Base-by-base conservation (phyloP, 2,888 invertebrate species). In the Meiosimyza decipiens region DNA sequence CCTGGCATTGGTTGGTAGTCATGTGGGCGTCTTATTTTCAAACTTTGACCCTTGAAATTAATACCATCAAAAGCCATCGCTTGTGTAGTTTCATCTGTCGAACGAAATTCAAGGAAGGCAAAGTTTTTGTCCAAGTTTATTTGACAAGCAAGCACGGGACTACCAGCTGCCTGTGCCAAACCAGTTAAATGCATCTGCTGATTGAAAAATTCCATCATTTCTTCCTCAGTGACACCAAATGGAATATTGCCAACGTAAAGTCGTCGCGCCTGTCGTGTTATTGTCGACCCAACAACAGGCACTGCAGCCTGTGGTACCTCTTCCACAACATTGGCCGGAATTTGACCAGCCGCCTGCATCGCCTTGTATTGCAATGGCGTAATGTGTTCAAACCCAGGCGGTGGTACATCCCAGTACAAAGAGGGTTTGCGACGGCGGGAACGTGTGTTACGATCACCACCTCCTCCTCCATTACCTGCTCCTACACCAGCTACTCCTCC, bases 51-150 rank as follows among this genome's bases (percentile, higher is more conserved):
- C 88, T 99, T 98, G 87, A 98, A 99, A 88, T 97, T 98, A 79
- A 99, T 98, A 51, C 99, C 99, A 88, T 99, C 99, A 88, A 99
- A 99, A 33, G 98, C 98, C 97, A 99, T 98, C 3, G 98, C 98
- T 85, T 98, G 98, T 59, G 99, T 98, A 6, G 98, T 98, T 88
- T 99, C 99, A 89, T 99, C 99, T 84, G 99, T 98, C 16, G 99
- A 99, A 82, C 85, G 89, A 88, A 97, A 97, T 90, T 98, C 98
- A 80, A 99, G 91, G 89, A 99, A 99, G 83, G 99, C 99, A 90
- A 99, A 99, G 89, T 99, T 99, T 88, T 99, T 99, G 88, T 99
- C 99, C 88, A 99, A 91, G 89, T 99, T 99, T 74, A 99, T 98
- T 87, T 99, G 99, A 86, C 98, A 98, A 15, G 98, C 98, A 67